Base-by-base conservation (phyloP, 1,140 invertebrate species). In the Caligus rogercresseyi region DNA sequence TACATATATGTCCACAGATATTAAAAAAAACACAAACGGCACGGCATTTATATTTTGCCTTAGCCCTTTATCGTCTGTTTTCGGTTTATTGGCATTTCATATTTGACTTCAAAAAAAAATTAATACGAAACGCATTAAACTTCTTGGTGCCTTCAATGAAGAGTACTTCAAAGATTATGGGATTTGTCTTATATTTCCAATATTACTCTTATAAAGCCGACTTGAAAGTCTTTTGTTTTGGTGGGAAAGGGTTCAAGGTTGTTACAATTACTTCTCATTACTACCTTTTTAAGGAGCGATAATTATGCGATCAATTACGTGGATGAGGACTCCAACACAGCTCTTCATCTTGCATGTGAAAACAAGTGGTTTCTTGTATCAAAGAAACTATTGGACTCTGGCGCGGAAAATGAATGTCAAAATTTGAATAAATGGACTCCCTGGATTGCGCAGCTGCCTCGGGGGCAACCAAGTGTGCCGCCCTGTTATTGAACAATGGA, bases 371-470 rank as follows among this genome's bases (percentile, higher is more conserved):
- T 69, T 54, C 71, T 70, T 19, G 71, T 74, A 2, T 70, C 71
- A 0, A 53, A 67, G 53, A 61, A 70, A 1, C 68, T 78, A 18
- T 64, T 77, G n/a, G 68, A 74, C 19, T 69, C 70, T 20, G 75
- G 75, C 24, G 75, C 75, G 11, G 72, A 76, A 67, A 71, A 76
- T 1, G 71, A 73, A 61, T 74, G 74, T 11, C 72, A 73, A 43
- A 77, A 77, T 67, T 71, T 70, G 54, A 71, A 71, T 20, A 62
- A 73, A 23, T 77, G 75, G 76, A 77, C 77, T 3, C 71, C 77
- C 31, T 78, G 14, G 75, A 78, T 69, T 75, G 75, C 70, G 76
- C 77, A 21, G 75, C 76, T 15, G 70, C 73, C 13, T 72, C 71
- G 55, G 77, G 77, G 7, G 72, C 72, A 70, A 68, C 71, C 13